These are phyloP conservation scores for Noctua comes DNA, from an alignment of 2,888 invertebrate genomes.

Conservation along the genomic window DNA sequence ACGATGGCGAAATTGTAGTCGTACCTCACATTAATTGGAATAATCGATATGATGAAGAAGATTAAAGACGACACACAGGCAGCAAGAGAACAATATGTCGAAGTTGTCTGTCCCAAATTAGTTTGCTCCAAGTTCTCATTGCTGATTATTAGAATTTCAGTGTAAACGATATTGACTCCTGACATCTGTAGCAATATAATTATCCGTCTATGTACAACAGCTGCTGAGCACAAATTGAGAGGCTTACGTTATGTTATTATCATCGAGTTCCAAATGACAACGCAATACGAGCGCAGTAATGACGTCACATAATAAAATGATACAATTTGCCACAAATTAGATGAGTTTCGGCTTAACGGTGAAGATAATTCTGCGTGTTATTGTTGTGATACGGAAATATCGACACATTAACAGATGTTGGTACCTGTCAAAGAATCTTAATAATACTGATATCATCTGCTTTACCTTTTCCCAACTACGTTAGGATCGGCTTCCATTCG, in stretches of 20 bases:
- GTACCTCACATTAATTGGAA: background rate
- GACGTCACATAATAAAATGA: slow-evolving; percentile 40
- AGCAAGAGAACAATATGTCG: too few relatives aligned
- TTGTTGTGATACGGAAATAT: slow-evolving; percentile 9
- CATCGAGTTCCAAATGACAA: slow-evolving; percentile 43
- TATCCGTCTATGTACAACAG: slow-evolving; percentile 30
- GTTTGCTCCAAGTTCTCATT: background rate
- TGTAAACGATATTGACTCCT: slow-evolving; percentile 3
- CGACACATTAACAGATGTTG: background rate
- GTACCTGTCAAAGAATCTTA: background rate
- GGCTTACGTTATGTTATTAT: slow-evolving; percentile 47
- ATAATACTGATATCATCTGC: background rate
- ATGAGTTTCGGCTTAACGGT: slow-evolving; percentile 36
- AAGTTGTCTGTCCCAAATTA: background rate
- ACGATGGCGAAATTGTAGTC: background rate
- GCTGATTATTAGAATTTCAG: slow-evolving; percentile 3
- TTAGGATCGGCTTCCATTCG: too few relatives aligned
- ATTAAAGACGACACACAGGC: background rate
- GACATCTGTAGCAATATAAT: slow-evolving; percentile 24
- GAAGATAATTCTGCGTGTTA: slow-evolving; percentile 22
- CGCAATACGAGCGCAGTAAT: slow-evolving; percentile 34
- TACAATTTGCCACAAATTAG: slow-evolving; percentile 45
- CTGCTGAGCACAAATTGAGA: slow-evolving; percentile 41
- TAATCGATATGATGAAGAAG: background rate
- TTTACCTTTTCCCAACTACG: too few relatives aligned